Evolutionary conservation across 2,113 vertebrate genomes (phyloP).

Genomic region (Daboia siamensis): DNA sequence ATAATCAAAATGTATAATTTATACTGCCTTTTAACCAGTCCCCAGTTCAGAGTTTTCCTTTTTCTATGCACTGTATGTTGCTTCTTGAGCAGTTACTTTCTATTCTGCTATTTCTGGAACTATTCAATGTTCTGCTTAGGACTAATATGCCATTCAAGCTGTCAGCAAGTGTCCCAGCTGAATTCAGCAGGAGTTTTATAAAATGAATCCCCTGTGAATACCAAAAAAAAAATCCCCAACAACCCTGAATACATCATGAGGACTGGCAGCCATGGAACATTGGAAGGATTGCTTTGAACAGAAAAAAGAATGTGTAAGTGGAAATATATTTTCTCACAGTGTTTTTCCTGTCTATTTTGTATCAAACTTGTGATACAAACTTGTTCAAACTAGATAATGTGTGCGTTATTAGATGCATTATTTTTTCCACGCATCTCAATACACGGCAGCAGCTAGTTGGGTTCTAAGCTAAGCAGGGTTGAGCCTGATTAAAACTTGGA

Average conservation of each 20-base stretch:
- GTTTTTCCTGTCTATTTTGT: neutral
- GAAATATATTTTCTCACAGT: neutral
- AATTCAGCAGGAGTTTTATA: conserved; percentile 22
- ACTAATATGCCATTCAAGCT: neutral
- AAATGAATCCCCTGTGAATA: conserved; percentile 8
- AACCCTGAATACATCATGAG: neutral
- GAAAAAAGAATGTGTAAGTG: neutral
- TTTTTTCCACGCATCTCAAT: neutral
- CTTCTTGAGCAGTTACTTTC: neutral
- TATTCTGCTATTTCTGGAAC: neutral
- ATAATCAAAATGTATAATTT: neutral
- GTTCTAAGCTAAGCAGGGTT: neutral
- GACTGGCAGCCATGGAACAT: neutral
- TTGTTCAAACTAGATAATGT: neutral
- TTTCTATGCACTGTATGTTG: neutral
- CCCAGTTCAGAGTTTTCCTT: neutral
- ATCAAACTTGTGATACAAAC: neutral
- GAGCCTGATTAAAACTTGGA: neutral
- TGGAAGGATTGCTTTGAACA: neutral
- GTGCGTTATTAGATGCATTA: neutral
- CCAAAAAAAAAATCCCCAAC: neutral
- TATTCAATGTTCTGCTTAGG: neutral
- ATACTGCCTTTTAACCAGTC: neutral
- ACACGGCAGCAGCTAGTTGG: neutral
- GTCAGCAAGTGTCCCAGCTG: conserved; percentile 16